Evolutionary conservation across 2,797 vertebrate genomes (phyloP), one percentile per base, ranked within the genome.

Genomic region (Peromyscus attwateri): DNA sequence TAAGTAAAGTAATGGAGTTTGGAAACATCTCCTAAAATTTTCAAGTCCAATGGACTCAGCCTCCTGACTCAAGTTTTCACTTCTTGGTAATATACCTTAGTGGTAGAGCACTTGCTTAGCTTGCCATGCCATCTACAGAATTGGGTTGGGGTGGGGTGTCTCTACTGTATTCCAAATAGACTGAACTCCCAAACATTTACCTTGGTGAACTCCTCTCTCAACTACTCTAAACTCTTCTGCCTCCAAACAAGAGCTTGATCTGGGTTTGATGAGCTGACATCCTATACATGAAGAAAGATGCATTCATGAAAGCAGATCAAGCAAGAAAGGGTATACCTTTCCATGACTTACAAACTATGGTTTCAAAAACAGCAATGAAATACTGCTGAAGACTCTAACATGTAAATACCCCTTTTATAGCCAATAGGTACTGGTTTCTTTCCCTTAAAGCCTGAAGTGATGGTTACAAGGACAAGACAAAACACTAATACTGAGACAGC

Each of bases 211-310:
- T 62, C 83, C 79, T 70, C 29, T 71, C 40, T 91, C 60, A 25
- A 46, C 9, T 37, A 83, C 71, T 73, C 46, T 80, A 64, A 81
- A 66, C 34, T 93, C 71, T 88, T 88, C 76, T 60, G 80, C 55
- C 27, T 95, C 87, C 79, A 92, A 88, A 64, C 93, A 89, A 64
- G 84, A 84, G 49, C 73, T 92, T 12, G 68, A 46, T 46, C 49
- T 91, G 40, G 52, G 60, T 89, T 85, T 97, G 60, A 80, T 66
- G 34, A 92, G 55, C 79, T 75, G 89, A 81, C 40, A 93, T 23
- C 52, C 90, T 96, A 31, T 9, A 37, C 34, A 64, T 2, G 17
- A 43, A 11, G 9, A 76, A 80, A 87, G 29, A 94, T n/a, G n/a
- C 9, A 76, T 2, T 21, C 31, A 37, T 64, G 25, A 52, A 87